Conservation (phyloP, 2,888 invertebrate genomes). For the Graphium colonna region DNA sequence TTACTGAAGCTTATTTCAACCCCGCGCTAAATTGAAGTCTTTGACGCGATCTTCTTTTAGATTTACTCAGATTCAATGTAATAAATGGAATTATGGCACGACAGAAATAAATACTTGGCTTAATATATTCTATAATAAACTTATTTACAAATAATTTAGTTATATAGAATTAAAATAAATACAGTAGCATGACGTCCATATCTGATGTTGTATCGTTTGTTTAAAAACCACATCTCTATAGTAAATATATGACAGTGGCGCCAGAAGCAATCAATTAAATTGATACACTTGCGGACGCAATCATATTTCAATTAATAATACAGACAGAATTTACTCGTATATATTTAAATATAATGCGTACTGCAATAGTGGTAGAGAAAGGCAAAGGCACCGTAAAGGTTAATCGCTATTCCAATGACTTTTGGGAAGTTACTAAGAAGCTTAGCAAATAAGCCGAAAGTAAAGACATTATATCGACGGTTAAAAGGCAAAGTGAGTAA, state of each 20-base stretch:
- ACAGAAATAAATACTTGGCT: background rate
- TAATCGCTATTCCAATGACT: too few relatives aligned
- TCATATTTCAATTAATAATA: slow-evolving; percentile 9
- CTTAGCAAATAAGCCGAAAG: too few relatives aligned
- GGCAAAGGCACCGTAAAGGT: too few relatives aligned
- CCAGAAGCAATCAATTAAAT: slow-evolving; percentile 29
- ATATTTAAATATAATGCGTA: background rate
- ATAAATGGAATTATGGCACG: background rate
- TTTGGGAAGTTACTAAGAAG: too few relatives aligned
- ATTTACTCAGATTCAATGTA: background rate
- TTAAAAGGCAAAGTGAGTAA: too few relatives aligned
- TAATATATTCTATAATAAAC: too few relatives aligned
- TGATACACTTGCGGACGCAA: slow-evolving; percentile 16
- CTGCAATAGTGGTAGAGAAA: too few relatives aligned
- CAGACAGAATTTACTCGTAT: background rate
- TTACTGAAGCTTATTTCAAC: slow-evolving; percentile 35
- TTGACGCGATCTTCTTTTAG: slow-evolving; percentile 2
- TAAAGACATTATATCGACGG: too few relatives aligned
- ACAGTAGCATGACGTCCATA: background rate
- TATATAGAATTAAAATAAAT: too few relatives aligned
- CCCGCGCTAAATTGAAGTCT: slow-evolving; percentile 2
- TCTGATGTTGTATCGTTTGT: background rate
- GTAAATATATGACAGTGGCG: slow-evolving; percentile 25
- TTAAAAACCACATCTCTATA: background rate
- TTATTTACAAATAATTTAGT: too few relatives aligned